phyloP scores from a whole-genome alignment of 2,797 vertebrate genomes.

The Bovichtus variegatus region DNA sequence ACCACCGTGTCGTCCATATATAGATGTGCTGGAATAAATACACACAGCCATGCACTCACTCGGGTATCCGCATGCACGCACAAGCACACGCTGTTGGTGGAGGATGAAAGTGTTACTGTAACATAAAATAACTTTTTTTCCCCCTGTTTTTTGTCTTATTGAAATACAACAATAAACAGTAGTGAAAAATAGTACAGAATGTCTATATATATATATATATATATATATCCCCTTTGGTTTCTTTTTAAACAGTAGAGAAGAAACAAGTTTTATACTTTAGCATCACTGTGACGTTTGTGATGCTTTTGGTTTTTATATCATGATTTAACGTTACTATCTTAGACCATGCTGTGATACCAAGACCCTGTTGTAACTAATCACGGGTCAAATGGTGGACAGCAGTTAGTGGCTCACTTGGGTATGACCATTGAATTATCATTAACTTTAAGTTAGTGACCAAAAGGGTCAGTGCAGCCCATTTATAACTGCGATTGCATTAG shows the following conservation, averaged over 20 bases:
- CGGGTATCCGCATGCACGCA: not conserved
- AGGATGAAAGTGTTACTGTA: not conserved
- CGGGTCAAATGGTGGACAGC: not conserved
- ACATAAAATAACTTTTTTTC: not conserved
- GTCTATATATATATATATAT: not conserved
- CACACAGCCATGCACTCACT: not conserved
- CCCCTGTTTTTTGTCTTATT: not conserved
- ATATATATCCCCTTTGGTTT: too few relatives aligned
- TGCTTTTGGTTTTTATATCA: not conserved
- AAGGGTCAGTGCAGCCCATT: not conserved
- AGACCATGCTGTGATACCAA: not conserved
- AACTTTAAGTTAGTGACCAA: slow-evolving; percentile 11
- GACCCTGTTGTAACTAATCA: not conserved
- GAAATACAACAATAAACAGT: not conserved
- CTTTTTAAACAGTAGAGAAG: not conserved
- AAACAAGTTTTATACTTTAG: too few relatives aligned
- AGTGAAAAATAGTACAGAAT: not conserved
- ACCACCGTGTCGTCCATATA: slow-evolving; percentile 4
- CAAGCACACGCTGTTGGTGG: not conserved
- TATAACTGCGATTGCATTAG: not conserved
- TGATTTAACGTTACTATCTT: not conserved
- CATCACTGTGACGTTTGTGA: not conserved
- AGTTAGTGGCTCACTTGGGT: not conserved
- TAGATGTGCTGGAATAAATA: not conserved
- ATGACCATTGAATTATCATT: not conserved